Evolutionary conservation across 2,888 invertebrate species (phyloP).

Genomic region (Aphodius sticticus): DNA sequence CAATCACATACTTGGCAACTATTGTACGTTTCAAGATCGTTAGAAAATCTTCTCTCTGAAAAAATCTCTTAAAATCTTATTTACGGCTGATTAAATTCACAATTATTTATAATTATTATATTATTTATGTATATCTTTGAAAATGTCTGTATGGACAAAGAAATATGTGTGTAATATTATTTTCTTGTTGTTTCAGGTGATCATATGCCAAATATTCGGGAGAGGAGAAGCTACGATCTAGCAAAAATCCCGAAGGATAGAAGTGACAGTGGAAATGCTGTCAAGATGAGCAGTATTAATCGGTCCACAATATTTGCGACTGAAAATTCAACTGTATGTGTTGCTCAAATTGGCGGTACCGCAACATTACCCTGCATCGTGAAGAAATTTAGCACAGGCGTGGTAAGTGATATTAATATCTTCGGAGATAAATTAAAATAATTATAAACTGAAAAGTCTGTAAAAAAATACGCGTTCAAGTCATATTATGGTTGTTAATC

Average conservation of each 20-base stretch:
- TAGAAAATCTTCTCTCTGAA: too few species aligned
- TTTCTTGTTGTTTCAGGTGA: slow-evolving; percentile 14
- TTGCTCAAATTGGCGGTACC: slow-evolving; percentile 59
- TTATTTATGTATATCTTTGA: too few species aligned
- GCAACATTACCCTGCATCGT: slow-evolving; percentile 59
- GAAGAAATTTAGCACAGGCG: slow-evolving; percentile 57
- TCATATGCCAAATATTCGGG: slow-evolving; percentile 27
- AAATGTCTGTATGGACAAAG: background rate
- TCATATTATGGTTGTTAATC: too few species aligned
- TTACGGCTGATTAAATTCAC: too few species aligned
- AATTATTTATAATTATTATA: too few species aligned
- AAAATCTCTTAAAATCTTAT: too few species aligned
- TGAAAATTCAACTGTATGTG: slow-evolving; percentile 57
- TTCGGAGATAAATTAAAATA: too few species aligned
- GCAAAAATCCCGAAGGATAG: slow-evolving; percentile 34
- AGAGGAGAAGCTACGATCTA: slow-evolving; percentile 36
- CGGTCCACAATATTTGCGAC: slow-evolving; percentile 53
- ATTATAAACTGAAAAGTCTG: background rate
- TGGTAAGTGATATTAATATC: slow-evolving; percentile 51
- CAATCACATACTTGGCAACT: too few species aligned
- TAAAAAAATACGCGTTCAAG: background rate
- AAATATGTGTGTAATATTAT: background rate
- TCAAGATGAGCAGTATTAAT: slow-evolving; percentile 37
- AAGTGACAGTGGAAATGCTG: slow-evolving; percentile 27
- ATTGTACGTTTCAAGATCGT: too few species aligned